Percentiles rank a stretch among this genome's conserved stretches.
These are phyloP conservation scores for Columba livia DNA, from an alignment of 2,113 vertebrate species.

Conservation along the genomic window DNA sequence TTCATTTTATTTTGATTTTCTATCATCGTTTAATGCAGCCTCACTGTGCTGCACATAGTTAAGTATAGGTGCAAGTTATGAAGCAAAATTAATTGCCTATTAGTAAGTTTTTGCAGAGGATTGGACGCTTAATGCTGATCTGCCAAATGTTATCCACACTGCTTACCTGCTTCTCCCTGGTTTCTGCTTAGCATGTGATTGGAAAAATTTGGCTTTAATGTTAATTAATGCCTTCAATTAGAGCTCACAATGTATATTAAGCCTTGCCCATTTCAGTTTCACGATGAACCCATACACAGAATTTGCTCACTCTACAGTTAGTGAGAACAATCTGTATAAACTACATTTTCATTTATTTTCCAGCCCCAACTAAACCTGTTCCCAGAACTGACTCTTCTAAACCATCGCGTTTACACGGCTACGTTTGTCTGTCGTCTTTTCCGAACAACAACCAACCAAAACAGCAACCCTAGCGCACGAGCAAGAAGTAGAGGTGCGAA, in stretches of 20 bases:
- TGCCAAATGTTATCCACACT: not conserved
- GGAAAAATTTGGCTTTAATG: constrained; percentile 44
- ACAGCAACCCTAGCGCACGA: not conserved
- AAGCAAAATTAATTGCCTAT: constrained; percentile 33
- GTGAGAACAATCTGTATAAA: not conserved
- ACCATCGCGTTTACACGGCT: not conserved
- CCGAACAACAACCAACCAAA: constrained; percentile 23
- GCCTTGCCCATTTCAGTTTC: not conserved
- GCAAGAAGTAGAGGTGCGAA: constrained; percentile 23
- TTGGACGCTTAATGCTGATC: constrained; percentile 41
- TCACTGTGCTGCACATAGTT: not conserved
- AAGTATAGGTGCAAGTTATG: not conserved
- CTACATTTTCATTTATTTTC: constrained; percentile 10
- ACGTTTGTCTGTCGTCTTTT: not conserved
- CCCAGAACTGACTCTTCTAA: constrained; percentile 14
- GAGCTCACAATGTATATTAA: not conserved
- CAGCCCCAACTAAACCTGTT: not conserved
- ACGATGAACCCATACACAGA: not conserved
- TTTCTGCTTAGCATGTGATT: not conserved
- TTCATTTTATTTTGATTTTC: constrained; percentile 4
- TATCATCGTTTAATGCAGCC: not conserved
- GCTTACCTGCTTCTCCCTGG: constrained; percentile 8
- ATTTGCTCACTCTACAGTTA: constrained; percentile 6
- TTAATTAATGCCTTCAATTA: constrained; percentile 52
- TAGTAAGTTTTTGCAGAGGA: constrained; percentile 41